These are phyloP conservation scores for Globodera rostochiensis DNA, from an alignment of 1,140 invertebrate species.

Conservation along the genomic window DNA sequence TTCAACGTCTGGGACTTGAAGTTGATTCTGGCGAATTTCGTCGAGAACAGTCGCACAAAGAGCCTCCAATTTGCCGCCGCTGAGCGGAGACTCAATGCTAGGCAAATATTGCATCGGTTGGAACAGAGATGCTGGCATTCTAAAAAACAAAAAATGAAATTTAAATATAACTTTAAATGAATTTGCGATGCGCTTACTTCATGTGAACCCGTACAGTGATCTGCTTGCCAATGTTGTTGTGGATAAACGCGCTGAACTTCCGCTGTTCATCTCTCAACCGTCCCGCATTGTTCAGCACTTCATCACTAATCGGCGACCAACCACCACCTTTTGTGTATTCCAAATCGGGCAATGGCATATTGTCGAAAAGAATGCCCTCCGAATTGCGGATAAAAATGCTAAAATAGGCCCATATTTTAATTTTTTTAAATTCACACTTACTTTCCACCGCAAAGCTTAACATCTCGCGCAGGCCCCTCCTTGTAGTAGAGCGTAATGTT, in stretches of 20 bases:
- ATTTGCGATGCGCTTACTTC: conserved; percentile 24
- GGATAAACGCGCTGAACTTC: conserved; percentile 40
- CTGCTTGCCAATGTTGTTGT: conserved; percentile 39
- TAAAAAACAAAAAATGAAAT: conserved; percentile 17
- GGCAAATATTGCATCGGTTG: conserved; percentile 47
- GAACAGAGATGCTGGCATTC: conserved; percentile 40
- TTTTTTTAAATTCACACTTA: conserved; percentile 18
- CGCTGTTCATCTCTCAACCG: conserved; percentile 9
- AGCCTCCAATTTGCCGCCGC: conserved; percentile 21
- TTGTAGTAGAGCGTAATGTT: conserved; percentile 50
- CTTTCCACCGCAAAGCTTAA: conserved; percentile 34
- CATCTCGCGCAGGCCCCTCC: conserved; percentile 44
- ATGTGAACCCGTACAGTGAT: conserved; percentile 45
- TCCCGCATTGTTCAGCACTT: not conserved
- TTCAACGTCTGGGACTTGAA: conserved; percentile 45
- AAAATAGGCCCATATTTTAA: conserved; percentile 14
- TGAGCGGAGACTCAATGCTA: conserved; percentile 36
- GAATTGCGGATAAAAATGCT: conserved; percentile 43
- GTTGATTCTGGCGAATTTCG: conserved; percentile 33
- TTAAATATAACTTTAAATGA: conserved; percentile 12
- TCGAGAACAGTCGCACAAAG: conserved; percentile 35
- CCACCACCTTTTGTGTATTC: conserved; percentile 48
- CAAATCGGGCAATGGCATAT: conserved; percentile 30
- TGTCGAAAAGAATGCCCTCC: conserved; percentile 29
- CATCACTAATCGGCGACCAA: conserved; percentile 35